A percentile compares a stretch with the other conserved stretches of the same genome.
phyloP scores from a whole-genome alignment of 2,113 vertebrate species.

The Melanocharis versteri region DNA sequence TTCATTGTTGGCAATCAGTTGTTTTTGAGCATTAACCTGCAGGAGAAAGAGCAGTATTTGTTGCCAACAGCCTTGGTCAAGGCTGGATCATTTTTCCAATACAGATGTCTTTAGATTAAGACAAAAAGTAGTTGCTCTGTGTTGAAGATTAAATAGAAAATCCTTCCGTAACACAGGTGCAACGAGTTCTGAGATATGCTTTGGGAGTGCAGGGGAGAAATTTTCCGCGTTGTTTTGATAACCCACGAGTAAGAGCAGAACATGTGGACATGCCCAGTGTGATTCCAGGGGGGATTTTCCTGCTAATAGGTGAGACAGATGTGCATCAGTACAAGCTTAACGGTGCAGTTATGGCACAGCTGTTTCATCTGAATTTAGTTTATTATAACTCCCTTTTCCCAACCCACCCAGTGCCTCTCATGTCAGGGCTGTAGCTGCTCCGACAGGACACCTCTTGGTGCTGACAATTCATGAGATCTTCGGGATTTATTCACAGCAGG shows the following conservation, averaged over 20 bases:
- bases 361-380: neutral
- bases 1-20: neutral
- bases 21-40: neutral
- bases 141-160: neutral
- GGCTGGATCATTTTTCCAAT: neutral
- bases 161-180: rapidly evolving
- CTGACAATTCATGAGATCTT: rapidly evolving
- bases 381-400: neutral
- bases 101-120: neutral
- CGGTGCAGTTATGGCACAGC: neutral
- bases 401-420: neutral
- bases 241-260: rapidly evolving
- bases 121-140: neutral
- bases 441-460: neutral
- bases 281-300: neutral
- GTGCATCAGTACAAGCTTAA: neutral
- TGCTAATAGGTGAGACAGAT: neutral
- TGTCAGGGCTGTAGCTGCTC: neutral
- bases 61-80: neutral
- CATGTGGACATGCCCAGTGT: neutral
- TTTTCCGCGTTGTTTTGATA: neutral
- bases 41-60: neutral
- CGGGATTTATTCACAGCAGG: neutral
- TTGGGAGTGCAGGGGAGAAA: neutral
- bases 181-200: neutral